These are phyloP conservation scores for Zaprionus gabonicus DNA, from an alignment of 1,140 invertebrate species.

Conservation along the genomic window DNA sequence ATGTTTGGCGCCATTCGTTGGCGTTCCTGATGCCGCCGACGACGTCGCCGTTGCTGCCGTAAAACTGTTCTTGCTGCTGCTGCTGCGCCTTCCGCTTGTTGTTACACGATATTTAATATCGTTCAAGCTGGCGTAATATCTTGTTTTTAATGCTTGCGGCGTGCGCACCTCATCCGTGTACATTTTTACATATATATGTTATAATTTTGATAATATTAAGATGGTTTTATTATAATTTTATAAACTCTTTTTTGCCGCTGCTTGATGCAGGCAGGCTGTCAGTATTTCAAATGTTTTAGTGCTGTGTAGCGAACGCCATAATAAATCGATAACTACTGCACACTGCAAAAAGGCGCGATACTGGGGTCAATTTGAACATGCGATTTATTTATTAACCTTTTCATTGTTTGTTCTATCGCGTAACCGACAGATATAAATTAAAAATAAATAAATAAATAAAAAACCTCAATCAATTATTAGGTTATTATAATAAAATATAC, in stretches of 20 bases:
- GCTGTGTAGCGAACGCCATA: conserved; percentile 7
- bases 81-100: conserved; percentile 38
- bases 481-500: not conserved
- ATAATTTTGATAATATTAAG: conserved; percentile 23
- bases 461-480: not conserved
- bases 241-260: conserved; percentile 9
- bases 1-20: conserved; percentile 68
- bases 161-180: conserved; percentile 69
- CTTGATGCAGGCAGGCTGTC: conserved; percentile 46
- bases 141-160: conserved; percentile 59
- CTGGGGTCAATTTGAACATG: not conserved
- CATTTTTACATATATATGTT: conserved; percentile 46
- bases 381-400: no score
- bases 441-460: not conserved
- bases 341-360: not conserved
- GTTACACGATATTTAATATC: conserved; percentile 51
- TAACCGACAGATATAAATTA: no score
- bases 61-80: conserved; percentile 28
- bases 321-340: conserved; percentile 21
- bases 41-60: conserved; percentile 23
- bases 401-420: no score
- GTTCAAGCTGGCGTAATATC: conserved; percentile 52
- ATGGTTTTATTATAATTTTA: conserved; percentile 27
- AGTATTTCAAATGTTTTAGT: conserved; percentile 48
- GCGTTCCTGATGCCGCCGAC: conserved; percentile 48